A percentile compares a stretch with the other conserved stretches of the same genome.
phyloP scores from a whole-genome alignment of 2,888 invertebrate genomes.

The Tetragnatha montana region DNA sequence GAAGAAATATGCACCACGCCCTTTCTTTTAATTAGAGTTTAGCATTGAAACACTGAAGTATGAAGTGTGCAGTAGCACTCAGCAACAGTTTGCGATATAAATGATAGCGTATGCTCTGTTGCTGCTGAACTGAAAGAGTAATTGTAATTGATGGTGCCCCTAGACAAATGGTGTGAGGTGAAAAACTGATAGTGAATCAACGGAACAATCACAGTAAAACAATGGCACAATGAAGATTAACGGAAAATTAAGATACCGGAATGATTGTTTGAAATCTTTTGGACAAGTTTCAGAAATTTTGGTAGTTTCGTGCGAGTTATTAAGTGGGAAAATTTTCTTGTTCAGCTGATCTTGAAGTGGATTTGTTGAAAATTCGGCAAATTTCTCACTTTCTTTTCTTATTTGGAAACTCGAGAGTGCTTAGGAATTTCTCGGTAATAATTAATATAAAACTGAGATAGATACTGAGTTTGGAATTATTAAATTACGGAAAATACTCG shows the following conservation, averaged over 20 bases:
- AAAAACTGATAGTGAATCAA: constrained; percentile 12
- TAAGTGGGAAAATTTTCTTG: too few relatives aligned
- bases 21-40: constrained; percentile 15
- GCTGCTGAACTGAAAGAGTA: constrained; percentile 8
- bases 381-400: too few relatives aligned
- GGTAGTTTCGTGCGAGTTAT: not conserved
- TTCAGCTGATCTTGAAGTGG: too few relatives aligned
- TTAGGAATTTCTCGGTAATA: not conserved
- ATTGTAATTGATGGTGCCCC: constrained; percentile 26
- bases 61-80: not conserved
- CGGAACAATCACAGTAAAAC: constrained; percentile 22
- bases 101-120: constrained; percentile 5
- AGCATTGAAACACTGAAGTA: constrained; percentile 15
- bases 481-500: too few relatives aligned
- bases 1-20: not conserved
- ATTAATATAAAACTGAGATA: too few relatives aligned
- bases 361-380: too few relatives aligned
- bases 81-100: constrained; percentile 19
- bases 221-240: constrained; percentile 20
- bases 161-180: constrained; percentile 21
- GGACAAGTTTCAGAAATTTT: not conserved
- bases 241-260: constrained; percentile 23
- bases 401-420: too few relatives aligned
- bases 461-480: too few relatives aligned
- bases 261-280: not conserved